These are phyloP conservation scores for Danio albolineatus DNA, from an alignment of 2,797 vertebrate species.

Conservation along the genomic window DNA sequence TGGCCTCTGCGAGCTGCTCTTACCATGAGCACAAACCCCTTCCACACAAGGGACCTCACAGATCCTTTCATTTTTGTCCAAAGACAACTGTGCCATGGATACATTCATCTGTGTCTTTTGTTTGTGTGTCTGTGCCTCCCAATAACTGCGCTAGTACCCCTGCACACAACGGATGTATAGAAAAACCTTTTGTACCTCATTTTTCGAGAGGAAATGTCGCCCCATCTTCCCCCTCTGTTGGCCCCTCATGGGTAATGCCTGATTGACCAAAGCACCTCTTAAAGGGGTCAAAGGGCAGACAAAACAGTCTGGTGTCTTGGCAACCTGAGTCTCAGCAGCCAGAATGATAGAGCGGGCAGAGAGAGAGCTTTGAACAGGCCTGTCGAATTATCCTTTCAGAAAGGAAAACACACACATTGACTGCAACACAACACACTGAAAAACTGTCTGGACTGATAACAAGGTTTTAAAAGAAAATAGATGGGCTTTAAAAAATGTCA, in stretches of 20 bases:
- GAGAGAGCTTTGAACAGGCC: slow-evolving; percentile 67
- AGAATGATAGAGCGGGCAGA: slow-evolving; percentile 67
- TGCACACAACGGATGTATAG: slow-evolving; percentile 77
- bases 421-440: neutral
- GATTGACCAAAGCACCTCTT: slow-evolving; percentile 86
- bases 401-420: neutral
- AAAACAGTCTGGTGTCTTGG: slow-evolving; percentile 89
- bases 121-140: slow-evolving; percentile 28
- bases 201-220: slow-evolving; percentile 76
- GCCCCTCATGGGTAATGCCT: slow-evolving; percentile 83
- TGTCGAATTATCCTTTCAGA: slow-evolving; percentile 73
- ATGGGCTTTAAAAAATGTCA: neutral
- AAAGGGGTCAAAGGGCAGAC: slow-evolving; percentile 86
- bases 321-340: slow-evolving; percentile 83
- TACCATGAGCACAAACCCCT: slow-evolving; percentile 76
- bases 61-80: slow-evolving; percentile 39
- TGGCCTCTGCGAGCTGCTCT: slow-evolving; percentile 72
- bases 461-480: slow-evolving; percentile 5
- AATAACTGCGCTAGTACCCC: slow-evolving; percentile 14
- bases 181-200: slow-evolving; percentile 75
- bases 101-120: slow-evolving; percentile 80
- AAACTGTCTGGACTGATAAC: neutral
- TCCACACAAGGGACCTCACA: slow-evolving; percentile 72
- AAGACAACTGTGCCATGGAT: slow-evolving; percentile 32
- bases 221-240: slow-evolving; percentile 68